phyloP scores from a whole-genome alignment of 2,888 invertebrate genomes.

The Gerris lacustris region DNA sequence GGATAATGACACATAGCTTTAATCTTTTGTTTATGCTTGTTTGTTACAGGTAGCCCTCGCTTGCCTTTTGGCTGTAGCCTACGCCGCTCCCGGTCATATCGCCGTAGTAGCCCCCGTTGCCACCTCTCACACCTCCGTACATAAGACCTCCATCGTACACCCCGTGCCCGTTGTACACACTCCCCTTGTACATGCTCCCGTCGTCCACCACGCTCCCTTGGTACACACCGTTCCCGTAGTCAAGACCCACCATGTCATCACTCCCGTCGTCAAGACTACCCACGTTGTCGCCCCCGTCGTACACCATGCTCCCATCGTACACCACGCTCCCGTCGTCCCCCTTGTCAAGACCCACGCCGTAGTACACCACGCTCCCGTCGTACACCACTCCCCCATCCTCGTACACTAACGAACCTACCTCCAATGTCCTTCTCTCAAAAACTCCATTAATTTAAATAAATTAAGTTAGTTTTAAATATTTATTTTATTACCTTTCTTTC shows the following conservation, averaged over 20 bases:
- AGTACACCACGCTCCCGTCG: slow-evolving; percentile 33
- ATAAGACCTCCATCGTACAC: slow-evolving; percentile 30
- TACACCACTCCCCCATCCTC: slow-evolving; percentile 17
- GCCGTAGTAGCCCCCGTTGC: slow-evolving; percentile 38
- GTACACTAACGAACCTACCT: slow-evolving; percentile 18
- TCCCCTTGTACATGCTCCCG: slow-evolving; percentile 36
- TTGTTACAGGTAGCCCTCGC: slow-evolving; percentile 40
- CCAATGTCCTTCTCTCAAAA: not conserved
- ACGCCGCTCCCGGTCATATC: slow-evolving; percentile 39
- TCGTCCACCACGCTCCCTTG: slow-evolving; percentile 34
- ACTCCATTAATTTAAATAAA: not conserved
- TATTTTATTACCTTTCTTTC: too few species aligned
- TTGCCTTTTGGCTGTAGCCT: slow-evolving; percentile 42
- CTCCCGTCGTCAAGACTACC: slow-evolving; percentile 36
- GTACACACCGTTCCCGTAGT: slow-evolving; percentile 29
- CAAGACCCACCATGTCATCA: slow-evolving; percentile 31
- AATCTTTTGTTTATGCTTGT: too few species aligned
- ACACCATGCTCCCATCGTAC: slow-evolving; percentile 33
- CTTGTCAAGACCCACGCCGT: slow-evolving; percentile 25
- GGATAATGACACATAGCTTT: too few species aligned
- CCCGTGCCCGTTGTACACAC: slow-evolving; percentile 31
- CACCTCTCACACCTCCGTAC: slow-evolving; percentile 38
- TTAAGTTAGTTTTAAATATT: too few species aligned
- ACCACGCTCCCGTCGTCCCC: slow-evolving; percentile 29
- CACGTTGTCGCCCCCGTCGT: slow-evolving; percentile 26